Evolutionary conservation across 2,113 vertebrate species (phyloP).

Genomic region (Trinectes maculatus): DNA sequence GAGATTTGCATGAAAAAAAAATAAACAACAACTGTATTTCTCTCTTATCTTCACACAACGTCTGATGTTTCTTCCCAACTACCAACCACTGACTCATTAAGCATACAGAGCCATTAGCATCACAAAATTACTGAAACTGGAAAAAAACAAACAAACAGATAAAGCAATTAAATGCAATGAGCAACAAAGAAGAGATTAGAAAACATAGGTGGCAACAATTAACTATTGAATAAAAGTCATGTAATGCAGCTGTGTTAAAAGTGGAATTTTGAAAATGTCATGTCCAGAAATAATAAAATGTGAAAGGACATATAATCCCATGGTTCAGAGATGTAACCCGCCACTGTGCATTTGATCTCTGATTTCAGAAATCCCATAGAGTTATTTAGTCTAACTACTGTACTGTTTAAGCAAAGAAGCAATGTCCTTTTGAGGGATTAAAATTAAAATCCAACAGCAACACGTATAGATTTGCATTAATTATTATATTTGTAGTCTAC

Average conservation of each 20-base stretch:
- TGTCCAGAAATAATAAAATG: conserved; percentile 1
- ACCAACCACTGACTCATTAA: not conserved
- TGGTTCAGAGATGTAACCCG: conserved; percentile 17
- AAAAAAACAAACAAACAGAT: not conserved
- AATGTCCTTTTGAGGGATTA: not conserved
- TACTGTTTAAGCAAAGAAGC: not conserved
- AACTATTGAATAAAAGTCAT: not conserved
- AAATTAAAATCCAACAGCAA: not conserved
- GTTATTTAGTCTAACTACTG: conserved; percentile 40
- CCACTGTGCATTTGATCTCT: conserved; percentile 44
- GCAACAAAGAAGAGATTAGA: not conserved
- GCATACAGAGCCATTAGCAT: not conserved
- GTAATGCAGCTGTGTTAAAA: conserved; percentile 10
- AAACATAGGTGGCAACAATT: not conserved
- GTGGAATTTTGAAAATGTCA: not conserved
- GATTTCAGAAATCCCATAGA: conserved; percentile 49
- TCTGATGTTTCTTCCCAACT: conserved; percentile 6
- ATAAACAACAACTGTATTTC: not conserved
- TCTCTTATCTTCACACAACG: not conserved
- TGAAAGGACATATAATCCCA: conserved; percentile 1
- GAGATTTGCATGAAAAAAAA: conserved; percentile 32
- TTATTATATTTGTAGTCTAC: conserved; percentile 2
- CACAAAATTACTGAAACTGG: not conserved
- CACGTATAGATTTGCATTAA: not conserved
- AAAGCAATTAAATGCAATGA: not conserved